Base-by-base conservation (phyloP, 2,113 vertebrate species). In the Hipposideros armiger region DNA sequence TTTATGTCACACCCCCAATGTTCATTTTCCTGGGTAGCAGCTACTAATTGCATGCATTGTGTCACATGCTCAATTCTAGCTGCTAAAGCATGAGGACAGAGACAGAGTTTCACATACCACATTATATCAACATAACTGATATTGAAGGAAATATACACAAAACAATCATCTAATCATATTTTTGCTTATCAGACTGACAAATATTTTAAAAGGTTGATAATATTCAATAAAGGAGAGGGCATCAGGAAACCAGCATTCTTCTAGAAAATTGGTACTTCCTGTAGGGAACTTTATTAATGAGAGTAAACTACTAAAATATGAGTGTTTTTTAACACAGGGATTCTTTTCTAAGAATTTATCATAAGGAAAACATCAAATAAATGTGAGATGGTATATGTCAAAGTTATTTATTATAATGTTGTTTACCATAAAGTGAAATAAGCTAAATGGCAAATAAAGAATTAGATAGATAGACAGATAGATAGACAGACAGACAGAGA, bases 301-400 rank as follows among this genome's bases (percentile, higher is more conserved):
- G 16, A 58, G 3, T 19, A 90, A 73, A 74, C 3, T 36, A 77
- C 15, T 78, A 91, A 93, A 93, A 72, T 62, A 83, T 22, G 47
- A 32, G 7, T 36, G 2, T 26, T 9, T 72, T 74, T 93, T 85
- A 89, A 77, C 14, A 84, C 1, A 52, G 14, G 20, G 64, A 60
- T 54, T 7, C 11, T 87, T 76, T 66, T 22, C 30, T 72, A 78
- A 24, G 24, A 58, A 60, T 73, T 94, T 77, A 47, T 83, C 28
- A 15, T 81, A 56, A 62, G 14, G 13, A 95, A 81, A 73, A 80
- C 24, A 56, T 67, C 2, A 82, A 78, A 73, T 96, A 86, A 86
- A 84, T 56, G 0, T 91, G 24, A 45, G 45, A 80, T 84, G 0
- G 45, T 42, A 40, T 47, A 74, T 72, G 8, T 60, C 32, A 95